Evolutionary conservation across 2,797 vertebrate species (phyloP), one percentile per base, ranked within the genome.

Genomic region (Psittacula derbiana): DNA sequence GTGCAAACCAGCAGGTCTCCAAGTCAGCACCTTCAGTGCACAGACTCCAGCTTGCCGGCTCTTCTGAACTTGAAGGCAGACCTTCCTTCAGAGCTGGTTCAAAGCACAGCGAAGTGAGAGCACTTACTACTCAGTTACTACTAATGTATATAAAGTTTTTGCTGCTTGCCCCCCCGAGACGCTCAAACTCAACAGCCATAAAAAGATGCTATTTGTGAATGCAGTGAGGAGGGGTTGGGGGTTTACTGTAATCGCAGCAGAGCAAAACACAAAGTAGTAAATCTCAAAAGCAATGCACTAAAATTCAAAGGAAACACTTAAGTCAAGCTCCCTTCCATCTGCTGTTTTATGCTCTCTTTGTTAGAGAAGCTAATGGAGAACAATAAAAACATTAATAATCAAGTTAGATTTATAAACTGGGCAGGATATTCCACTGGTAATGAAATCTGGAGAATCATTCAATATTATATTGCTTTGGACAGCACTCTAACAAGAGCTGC

Each of bases 321-420:
- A 86, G 75, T 83, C 67, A 43, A 75, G 66, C 80, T 88, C 79
- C 15, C 3, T 69, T 91, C 78, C 71, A 81, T 80, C 89, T 92
- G 86, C 74, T 93, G 5, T 76, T 95, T 96, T 90, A 83, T 86
- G 50, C 66, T 92, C 44, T 67, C 67, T 86, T 92, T 64, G 64
- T 76, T 90, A 92, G 44, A 62, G 53, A 33, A 79, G 84, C 66
- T 93, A 96, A 95, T 79, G 79, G 80, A 90, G 82, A 88, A 92
- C 79, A 95, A 96, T 75, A 91, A 94, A 85, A 94, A 92, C 80
- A 95, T 90, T 91, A 92, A 95, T 90, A 94, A 96, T 90, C 85
- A 90, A 90, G 73, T 72, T 60, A 93, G 89, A 92, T 93, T 94
- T 90, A 95, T 85, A 93, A 91, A 93, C 82, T 91, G 88, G 90